These are phyloP conservation scores for Zaprionus vittiger DNA, from an alignment of 1,140 invertebrate species.

Conservation along the genomic window DNA sequence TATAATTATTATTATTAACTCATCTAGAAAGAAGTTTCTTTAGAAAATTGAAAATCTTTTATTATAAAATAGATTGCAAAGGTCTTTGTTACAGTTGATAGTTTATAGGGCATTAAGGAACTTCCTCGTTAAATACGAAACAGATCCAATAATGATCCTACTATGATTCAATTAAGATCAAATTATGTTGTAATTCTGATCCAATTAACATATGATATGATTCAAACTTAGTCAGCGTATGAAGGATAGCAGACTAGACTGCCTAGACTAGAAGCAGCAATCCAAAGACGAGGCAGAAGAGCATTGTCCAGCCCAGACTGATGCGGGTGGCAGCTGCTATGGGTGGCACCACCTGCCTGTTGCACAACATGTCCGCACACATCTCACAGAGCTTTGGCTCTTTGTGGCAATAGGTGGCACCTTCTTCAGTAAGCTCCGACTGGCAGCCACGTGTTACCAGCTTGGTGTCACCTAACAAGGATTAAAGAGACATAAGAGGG, in stretches of 20 bases:
- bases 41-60: background rate
- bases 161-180: background rate
- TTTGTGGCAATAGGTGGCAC: conserved; percentile 38
- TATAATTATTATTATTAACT: too few species aligned
- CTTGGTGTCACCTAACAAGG: conserved; percentile 41
- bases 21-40: background rate
- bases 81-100: background rate
- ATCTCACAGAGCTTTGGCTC: conserved; percentile 49
- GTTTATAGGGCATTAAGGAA: background rate
- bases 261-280: background rate
- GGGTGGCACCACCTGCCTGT: conserved; percentile 24
- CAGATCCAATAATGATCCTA: background rate
- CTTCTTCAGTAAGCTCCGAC: conserved; percentile 43
- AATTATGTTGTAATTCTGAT: background rate
- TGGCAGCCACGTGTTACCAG: conserved; percentile 64
- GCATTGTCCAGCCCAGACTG: background rate
- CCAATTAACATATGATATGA: background rate
- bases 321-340: background rate
- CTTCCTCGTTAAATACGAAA: background rate
- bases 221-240: background rate
- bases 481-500: background rate
- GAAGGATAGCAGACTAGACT: background rate
- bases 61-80: conserved; percentile 9
- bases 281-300: background rate
- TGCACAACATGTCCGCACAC: conserved; percentile 55